Conservation (phyloP, 2,888 invertebrate genomes). For the Nasonovia ribisnigri region DNA sequence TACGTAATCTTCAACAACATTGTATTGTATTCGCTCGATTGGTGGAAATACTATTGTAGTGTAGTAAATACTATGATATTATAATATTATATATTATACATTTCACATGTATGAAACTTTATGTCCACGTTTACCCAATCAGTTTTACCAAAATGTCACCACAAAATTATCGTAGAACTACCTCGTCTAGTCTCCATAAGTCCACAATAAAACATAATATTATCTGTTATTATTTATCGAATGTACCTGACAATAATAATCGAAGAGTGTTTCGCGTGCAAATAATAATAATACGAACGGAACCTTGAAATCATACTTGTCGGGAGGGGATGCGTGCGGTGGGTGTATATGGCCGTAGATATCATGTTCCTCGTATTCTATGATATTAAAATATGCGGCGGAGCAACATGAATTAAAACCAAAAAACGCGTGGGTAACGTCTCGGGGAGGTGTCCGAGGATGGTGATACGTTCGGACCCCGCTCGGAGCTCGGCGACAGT, state of each 20-base stretch:
- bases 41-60: neutral
- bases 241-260: neutral
- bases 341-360: neutral
- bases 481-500: neutral
- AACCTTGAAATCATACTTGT: neutral
- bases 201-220: neutral
- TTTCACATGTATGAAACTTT: neutral
- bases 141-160: neutral
- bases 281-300: neutral
- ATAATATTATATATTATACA: neutral
- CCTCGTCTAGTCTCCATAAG: neutral
- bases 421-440: too few species aligned
- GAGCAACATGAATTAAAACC: neutral
- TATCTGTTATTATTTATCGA: neutral
- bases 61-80: too few species aligned
- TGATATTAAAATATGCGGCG: neutral
- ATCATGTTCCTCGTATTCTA: too few species aligned
- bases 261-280: neutral
- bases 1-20: neutral
- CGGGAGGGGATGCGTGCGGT: neutral
- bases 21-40: neutral
- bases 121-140: neutral
- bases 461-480: neutral
- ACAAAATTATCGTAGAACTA: neutral
- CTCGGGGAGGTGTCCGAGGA: neutral